Conservation (phyloP, 2,797 vertebrate species). For the Paedocypris micromegethes region DNA sequence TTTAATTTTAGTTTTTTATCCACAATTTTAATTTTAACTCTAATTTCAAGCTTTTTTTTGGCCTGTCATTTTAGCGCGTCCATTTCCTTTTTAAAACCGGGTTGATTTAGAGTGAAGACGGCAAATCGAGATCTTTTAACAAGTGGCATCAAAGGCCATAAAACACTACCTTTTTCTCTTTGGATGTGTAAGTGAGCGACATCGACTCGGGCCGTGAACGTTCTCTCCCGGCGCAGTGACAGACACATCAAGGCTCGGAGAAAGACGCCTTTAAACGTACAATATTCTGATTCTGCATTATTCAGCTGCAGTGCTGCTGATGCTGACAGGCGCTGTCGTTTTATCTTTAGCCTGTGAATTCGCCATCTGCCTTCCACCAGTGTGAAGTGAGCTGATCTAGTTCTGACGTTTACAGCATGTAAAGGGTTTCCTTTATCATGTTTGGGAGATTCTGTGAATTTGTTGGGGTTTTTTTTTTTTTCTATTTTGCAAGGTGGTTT, state of each 20-base stretch:
- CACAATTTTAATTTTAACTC: too few relatives aligned
- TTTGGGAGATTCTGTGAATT: not conserved
- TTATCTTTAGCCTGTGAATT: constrained; percentile 24
- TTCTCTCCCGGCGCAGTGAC: constrained; percentile 14
- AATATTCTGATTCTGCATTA: constrained; percentile 23
- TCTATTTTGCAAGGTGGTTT: not conserved
- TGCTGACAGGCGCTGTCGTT: constrained; percentile 26
- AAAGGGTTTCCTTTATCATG: constrained; percentile 7
- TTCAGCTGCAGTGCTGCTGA: constrained; percentile 22
- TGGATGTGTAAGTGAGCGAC: not conserved
- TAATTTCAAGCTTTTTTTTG: not conserved
- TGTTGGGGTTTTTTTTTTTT: not conserved
- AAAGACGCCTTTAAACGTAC: constrained; percentile 24
- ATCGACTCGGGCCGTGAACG: not conserved
- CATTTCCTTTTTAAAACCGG: not conserved
- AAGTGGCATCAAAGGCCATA: constrained; percentile 7
- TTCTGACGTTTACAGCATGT: constrained; percentile 12
- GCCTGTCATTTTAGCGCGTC: too few relatives aligned
- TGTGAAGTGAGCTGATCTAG: constrained; percentile 2
- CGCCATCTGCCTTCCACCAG: constrained; percentile 34
- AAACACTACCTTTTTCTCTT: constrained; percentile 8
- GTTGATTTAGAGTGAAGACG: not conserved
- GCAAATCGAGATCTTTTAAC: not conserved
- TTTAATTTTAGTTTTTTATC: too few relatives aligned
- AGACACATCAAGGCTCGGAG: constrained; percentile 2